A percentile compares a stretch with the other conserved stretches of the same genome.
Conservation (phyloP, 2,113 vertebrate species). For the Chascanopsetta lugubris region DNA sequence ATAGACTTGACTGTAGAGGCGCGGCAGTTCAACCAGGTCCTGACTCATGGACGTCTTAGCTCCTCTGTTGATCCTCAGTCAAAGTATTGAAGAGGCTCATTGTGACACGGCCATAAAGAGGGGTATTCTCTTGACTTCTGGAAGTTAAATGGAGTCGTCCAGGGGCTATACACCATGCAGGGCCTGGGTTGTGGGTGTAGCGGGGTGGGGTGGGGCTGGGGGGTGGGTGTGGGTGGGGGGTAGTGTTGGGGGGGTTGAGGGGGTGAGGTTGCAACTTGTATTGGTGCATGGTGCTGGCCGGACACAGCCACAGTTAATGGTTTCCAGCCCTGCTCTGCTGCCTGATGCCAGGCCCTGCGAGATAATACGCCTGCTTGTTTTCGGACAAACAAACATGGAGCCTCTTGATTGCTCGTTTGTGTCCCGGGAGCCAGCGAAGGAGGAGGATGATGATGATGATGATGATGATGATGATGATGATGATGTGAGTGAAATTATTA, state of each 20-base stretch:
- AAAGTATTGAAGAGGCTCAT: conserved; percentile 46
- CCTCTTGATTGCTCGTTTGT: conserved; percentile 54
- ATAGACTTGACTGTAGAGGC: too few species aligned
- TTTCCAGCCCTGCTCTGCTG: conserved; percentile 55
- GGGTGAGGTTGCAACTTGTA: conserved; percentile 21
- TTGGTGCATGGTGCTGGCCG: conserved; percentile 58
- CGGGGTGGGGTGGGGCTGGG: neutral
- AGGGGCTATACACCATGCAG: conserved; percentile 6
- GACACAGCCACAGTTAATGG: conserved; percentile 49
- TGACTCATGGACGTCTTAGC: neutral
- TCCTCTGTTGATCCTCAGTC: conserved; percentile 6
- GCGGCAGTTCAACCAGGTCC: neutral
- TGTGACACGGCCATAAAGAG: conserved; percentile 53
- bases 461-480: too few species aligned
- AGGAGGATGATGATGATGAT: conserved; percentile 12
- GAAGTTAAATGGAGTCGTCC: conserved; percentile 22
- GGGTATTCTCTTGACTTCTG: conserved; percentile 56
- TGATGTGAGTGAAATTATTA: too few species aligned
- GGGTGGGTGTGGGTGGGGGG: neutral
- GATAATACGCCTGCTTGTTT: conserved; percentile 59
- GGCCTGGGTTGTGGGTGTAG: neutral
- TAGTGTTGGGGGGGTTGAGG: neutral
- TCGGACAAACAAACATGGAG: conserved; percentile 41
- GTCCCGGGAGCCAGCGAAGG: conserved; percentile 27
- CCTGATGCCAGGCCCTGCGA: conserved; percentile 32